phyloP scores from a whole-genome alignment of 2,888 invertebrate genomes.

The Lasioglossum malachurum region DNA sequence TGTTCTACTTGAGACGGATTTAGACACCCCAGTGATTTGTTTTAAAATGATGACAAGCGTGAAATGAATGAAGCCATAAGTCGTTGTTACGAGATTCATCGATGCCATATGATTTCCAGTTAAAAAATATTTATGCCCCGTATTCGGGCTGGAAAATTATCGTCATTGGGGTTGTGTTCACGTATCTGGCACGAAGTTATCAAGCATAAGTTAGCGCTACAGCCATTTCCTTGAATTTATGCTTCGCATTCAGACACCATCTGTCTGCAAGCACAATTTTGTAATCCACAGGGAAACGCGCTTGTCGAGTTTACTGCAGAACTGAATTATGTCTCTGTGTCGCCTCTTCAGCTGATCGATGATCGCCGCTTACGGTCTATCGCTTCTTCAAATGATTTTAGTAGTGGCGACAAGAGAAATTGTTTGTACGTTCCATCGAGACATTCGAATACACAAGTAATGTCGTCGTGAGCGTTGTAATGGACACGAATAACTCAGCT shows the following conservation, averaged over 20 bases:
- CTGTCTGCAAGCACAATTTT: slow-evolving; percentile 48
- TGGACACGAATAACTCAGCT: background rate
- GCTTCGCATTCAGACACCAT: slow-evolving; percentile 23
- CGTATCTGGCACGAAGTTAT: slow-evolving; percentile 22
- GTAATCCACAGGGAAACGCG: slow-evolving; percentile 43
- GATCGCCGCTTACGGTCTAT: slow-evolving; percentile 31
- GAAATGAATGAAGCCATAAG: background rate
- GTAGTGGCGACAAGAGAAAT: background rate
- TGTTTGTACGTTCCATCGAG: background rate
- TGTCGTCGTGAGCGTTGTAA: background rate
- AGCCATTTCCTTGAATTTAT: slow-evolving; percentile 24
- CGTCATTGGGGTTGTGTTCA: background rate
- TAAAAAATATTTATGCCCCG: background rate
- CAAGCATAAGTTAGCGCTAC: slow-evolving; percentile 20
- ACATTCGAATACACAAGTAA: background rate
- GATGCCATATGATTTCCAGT: background rate
- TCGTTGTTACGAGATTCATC: background rate
- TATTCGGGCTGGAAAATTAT: slow-evolving; percentile 2
- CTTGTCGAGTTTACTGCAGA: slow-evolving; percentile 29
- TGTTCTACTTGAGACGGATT: background rate
- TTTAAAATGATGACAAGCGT: background rate
- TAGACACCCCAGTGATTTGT: background rate
- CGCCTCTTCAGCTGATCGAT: slow-evolving; percentile 51
- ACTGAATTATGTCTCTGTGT: slow-evolving; percentile 51
- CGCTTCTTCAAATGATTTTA: slow-evolving; percentile 33